Conservation (phyloP, 2,113 vertebrate species). For the Eclectus roratus region DNA sequence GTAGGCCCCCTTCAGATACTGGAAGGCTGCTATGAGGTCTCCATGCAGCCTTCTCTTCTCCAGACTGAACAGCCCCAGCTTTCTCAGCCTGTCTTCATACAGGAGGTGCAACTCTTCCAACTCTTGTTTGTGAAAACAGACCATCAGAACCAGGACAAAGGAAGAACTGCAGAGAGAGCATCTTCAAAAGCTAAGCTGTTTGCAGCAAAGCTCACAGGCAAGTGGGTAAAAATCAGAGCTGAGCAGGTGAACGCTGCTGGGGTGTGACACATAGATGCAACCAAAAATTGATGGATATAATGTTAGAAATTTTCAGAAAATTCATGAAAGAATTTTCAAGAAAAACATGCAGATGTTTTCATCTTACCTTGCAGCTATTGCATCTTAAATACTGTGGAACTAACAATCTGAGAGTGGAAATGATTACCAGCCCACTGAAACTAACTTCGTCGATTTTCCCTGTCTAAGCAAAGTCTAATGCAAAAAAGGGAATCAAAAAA, state of each 20-base stretch:
- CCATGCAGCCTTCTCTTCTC: too few relatives aligned
- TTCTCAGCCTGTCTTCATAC: too few relatives aligned
- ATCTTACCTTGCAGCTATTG: neutral
- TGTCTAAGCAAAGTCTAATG: constrained; percentile 32
- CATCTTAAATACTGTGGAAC: neutral
- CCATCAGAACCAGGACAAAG: neutral
- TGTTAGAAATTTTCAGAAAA: neutral
- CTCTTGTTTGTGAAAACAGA: neutral
- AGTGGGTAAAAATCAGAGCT: neutral
- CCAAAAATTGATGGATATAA: neutral
- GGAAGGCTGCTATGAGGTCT: too few relatives aligned
- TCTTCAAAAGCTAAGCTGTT: neutral
- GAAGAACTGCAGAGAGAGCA: neutral
- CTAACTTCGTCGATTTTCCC: neutral
- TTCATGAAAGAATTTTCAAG: neutral
- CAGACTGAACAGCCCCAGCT: too few relatives aligned
- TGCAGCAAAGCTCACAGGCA: neutral
- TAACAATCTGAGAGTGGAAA: neutral
- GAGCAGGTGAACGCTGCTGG: fast-evolving
- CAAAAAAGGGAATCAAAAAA: constrained; percentile 47
- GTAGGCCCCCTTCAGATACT: too few relatives aligned
- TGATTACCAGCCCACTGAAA: neutral
- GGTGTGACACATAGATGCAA: neutral
- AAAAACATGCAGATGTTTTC: neutral
- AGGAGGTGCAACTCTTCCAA: neutral